Base-by-base conservation (phyloP, 2,888 invertebrate species). In the Andrena haemorrhoa region DNA sequence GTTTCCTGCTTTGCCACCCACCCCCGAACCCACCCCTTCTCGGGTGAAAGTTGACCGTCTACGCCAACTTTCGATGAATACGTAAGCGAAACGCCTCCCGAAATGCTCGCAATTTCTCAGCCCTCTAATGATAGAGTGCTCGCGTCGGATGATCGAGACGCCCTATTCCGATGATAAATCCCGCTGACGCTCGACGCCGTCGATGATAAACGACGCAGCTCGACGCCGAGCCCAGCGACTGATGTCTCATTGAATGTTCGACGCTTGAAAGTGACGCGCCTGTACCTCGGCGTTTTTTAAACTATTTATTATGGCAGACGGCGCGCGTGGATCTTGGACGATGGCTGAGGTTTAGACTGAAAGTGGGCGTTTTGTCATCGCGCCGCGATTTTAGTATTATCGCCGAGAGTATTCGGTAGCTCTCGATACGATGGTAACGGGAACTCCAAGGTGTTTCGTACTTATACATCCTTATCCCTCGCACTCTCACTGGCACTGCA, bases 81-180 rank as follows among this genome's bases (percentile, higher is more conserved):
- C 65, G 56, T 31, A 65, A 58, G 73, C 33, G 51, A 20, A 49
- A 51, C 71, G 49, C 12, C 26, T 31, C 12, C 33, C 29, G 35
- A 33, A 65, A 74, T 31, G 31, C 29, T 63, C 7, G 75, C 63
- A 35, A 78, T 68, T 75, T 58, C 76, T 73, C 65, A 41, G 35
- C 16, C 33, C 49, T 77, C 47, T 73, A 76, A 76, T 56, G 75
- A 76, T 64, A 60, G 58, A 56, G 56, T 20, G n/a, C n/a, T 31
- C 51, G 60, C 63, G 5, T 6, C 6, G 72, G 72, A 58, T 72
- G 75, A 76, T 72, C 75, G 76, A 73, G 29, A 10, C 58, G 47
- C 33, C 31, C 76, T 35, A 64, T 73, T 76, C 20, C 58, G 61
- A 73, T 76, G 76, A 73, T 58, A 76, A 76, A 76, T 76, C 33